phyloP scores from a whole-genome alignment of 2,888 invertebrate genomes.

The Hirtodrosophila trivittata region DNA sequence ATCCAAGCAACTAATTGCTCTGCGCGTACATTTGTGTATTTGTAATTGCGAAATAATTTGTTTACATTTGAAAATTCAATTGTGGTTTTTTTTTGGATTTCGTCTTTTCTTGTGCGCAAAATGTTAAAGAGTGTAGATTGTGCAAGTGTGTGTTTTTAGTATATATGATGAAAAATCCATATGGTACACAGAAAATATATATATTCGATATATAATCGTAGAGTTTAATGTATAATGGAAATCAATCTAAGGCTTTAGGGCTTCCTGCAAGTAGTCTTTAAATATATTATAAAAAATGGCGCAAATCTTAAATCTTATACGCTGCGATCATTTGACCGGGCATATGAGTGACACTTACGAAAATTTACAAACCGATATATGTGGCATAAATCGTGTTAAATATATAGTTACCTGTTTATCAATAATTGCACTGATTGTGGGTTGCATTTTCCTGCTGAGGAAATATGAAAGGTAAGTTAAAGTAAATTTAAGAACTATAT shows the following conservation, averaged over 20 bases:
- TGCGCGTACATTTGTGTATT: conserved; percentile 5
- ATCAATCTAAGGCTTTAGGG: background rate
- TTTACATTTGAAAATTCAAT: too few relatives aligned
- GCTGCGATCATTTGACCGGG: conserved; percentile 65
- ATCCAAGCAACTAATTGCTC: conserved; percentile 24
- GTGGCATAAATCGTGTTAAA: conserved; percentile 66
- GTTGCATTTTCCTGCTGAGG: conserved; percentile 56
- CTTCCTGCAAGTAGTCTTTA: conserved; percentile 1
- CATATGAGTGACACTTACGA: conserved; percentile 53
- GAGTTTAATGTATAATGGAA: too few relatives aligned
- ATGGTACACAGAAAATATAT: too few relatives aligned
- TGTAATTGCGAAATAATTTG: too few relatives aligned
- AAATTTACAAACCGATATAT: conserved; percentile 74
- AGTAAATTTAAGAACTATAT: too few relatives aligned
- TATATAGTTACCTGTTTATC: conserved; percentile 57
- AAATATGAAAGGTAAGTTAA: conserved; percentile 70
- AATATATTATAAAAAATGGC: conserved; percentile 49
- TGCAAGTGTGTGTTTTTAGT: too few relatives aligned
- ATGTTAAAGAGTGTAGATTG: too few relatives aligned
- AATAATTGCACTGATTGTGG: conserved; percentile 54
- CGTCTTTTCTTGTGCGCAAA: too few relatives aligned
- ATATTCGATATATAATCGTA: too few relatives aligned
- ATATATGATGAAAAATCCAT: too few relatives aligned
- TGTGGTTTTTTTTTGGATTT: too few relatives aligned
- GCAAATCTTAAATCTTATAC: conserved; percentile 51